Evolutionary conservation across 1,140 invertebrate genomes (phyloP), one percentile per base, ranked within the genome.

Genomic region (Pararge aegeria): DNA sequence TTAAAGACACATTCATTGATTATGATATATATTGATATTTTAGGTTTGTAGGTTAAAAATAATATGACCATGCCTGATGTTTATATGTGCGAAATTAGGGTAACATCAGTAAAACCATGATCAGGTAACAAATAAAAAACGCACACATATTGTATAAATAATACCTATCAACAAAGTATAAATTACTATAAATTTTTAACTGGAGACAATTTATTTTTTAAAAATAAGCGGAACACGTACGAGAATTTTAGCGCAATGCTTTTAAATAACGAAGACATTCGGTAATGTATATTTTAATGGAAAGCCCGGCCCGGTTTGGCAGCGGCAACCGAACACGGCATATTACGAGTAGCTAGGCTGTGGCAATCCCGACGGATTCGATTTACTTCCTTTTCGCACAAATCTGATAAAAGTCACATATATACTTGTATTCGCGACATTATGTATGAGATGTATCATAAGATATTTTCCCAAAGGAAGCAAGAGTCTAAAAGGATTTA

Each of bases 221-320:
- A 34, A 34, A 34, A 12, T 7, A 34, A 34, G n/a, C 30, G 12
- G 30, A 12, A 34, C 30, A 34, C 30, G n/a, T 34, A 5, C 42
- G 16, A 12, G 16, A 46, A 46, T 46, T 20, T 9, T 19, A 46
- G 42, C 42, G 42, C 18, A 46, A 46, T 40, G 16, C 27, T 38
- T 53, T 59, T 21, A 59, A 53, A 59, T 46, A 19, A 18, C 13
- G 20, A 19, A 29, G 12, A 24, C 40, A 46, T 59, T 59, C 20
- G 24, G 49, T 44, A 53, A 59, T 29, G 49, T 59, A 59, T 53
- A 53, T 53, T 53, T 48, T 24, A 59, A 46, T 37, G 57, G 21
- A 59, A 53, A 21, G 27, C 38, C 34, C 15, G 24, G 50, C 42
- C 40, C 55, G 46, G 37, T 53, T 59, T 59, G 57, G 57, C 57